A percentile compares a stretch with the other conserved stretches of the same genome.
phyloP scores from a whole-genome alignment of 2,888 invertebrate genomes.

The Drosophila ezoana region DNA sequence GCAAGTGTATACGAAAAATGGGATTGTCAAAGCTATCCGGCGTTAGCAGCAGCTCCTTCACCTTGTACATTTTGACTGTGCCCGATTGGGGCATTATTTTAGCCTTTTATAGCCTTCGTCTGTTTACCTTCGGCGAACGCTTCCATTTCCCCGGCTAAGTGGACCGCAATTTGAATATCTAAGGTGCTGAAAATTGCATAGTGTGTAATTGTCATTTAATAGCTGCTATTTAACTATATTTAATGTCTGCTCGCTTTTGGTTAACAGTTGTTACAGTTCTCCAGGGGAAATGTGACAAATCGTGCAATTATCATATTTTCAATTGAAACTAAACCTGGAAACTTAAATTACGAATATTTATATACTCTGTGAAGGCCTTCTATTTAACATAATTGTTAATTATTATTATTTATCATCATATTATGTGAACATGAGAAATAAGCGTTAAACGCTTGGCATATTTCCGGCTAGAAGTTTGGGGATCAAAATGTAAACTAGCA shows the following conservation, averaged over 20 bases:
- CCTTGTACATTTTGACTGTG: conserved; percentile 54
- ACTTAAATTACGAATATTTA: neutral
- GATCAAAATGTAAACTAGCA: no score
- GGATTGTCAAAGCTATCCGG: conserved; percentile 62
- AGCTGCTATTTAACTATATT: conserved; percentile 32
- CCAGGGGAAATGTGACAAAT: conserved; percentile 13
- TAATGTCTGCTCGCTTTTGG: conserved; percentile 5
- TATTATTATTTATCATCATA: no score
- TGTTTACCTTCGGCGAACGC: conserved; percentile 2
- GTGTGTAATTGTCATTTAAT: conserved; percentile 46
- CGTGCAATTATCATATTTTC: conserved; percentile 27
- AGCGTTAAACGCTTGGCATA: no score
- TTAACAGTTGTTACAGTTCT: conserved; percentile 42
- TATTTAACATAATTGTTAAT: no score
- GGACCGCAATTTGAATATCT: conserved; percentile 56
- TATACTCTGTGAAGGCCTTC: no score
- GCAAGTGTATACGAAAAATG: conserved; percentile 65
- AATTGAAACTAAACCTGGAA: conserved; percentile 3
- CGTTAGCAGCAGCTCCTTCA: conserved; percentile 53
- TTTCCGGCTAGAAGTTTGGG: no score
- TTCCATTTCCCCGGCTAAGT: conserved; percentile 32
- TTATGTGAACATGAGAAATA: no score
- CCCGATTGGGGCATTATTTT: neutral
- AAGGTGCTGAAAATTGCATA: conserved; percentile 60
- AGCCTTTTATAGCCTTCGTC: conserved; percentile 39